Evolutionary conservation across 2,113 vertebrate species (phyloP).

Genomic region (Artemisiospiza belli): DNA sequence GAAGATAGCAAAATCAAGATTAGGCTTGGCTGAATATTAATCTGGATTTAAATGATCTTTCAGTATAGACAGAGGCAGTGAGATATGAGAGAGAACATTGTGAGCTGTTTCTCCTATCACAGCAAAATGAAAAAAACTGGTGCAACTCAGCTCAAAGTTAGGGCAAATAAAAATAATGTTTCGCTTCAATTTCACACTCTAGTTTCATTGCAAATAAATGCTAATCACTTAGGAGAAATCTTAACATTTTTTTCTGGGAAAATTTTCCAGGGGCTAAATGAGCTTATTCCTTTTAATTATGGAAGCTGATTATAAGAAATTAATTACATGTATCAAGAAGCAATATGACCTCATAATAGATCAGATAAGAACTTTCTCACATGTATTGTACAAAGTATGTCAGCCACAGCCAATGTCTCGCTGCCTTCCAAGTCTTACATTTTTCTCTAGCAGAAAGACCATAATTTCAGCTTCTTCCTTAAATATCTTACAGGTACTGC

Average conservation of each 20-base stretch:
- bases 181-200: not conserved
- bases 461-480: not conserved
- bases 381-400: not conserved
- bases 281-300: not conserved
- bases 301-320: not conserved
- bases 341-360: not conserved
- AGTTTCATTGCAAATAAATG: not conserved
- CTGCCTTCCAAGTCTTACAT: not conserved
- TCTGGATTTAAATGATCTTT: not conserved
- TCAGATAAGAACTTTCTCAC: not conserved
- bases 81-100: not conserved
- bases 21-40: not conserved
- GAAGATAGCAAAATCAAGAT: not conserved
- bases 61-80: not conserved
- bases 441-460: not conserved
- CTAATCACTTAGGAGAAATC: not conserved
- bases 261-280: not conserved
- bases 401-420: not conserved
- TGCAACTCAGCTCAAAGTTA: not conserved
- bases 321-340: not conserved
- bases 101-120: not conserved
- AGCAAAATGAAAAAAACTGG: not conserved
- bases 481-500: not conserved
- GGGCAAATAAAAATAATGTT: not conserved
- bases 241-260: not conserved